Conservation (phyloP, 2,888 invertebrate species). For the Clunio marinus region DNA sequence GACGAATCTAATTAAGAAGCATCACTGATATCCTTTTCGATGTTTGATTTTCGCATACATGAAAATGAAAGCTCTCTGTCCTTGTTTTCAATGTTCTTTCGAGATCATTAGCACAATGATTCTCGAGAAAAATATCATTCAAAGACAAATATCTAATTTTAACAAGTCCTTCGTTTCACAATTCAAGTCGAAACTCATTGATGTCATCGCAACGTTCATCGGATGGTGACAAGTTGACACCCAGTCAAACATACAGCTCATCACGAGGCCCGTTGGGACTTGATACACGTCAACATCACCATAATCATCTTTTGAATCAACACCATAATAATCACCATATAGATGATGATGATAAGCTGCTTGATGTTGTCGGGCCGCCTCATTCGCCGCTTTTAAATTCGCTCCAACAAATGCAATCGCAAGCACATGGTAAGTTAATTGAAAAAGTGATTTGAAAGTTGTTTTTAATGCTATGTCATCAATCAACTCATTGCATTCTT, state of each 20-base stretch:
- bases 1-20: not conserved
- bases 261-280: constrained; percentile 50
- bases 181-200: constrained; percentile 63
- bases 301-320: constrained; percentile 44
- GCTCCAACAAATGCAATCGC: constrained; percentile 52
- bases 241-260: constrained; percentile 56
- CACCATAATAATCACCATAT: constrained; percentile 20
- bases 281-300: constrained; percentile 49
- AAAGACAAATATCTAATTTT: constrained; percentile 1
- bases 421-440: constrained; percentile 51
- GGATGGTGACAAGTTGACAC: constrained; percentile 53
- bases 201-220: constrained; percentile 53
- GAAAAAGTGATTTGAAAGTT: constrained; percentile 1
- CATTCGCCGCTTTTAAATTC: constrained; percentile 69
- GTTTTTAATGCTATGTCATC: not conserved
- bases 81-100: not conserved
- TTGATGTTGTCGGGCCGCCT: constrained; percentile 84
- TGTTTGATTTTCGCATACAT: not conserved
- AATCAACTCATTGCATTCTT: not conserved
- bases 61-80: not conserved
- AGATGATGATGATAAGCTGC: constrained; percentile 77
- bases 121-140: not conserved
- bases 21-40: constrained; percentile 4
- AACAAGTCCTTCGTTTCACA: constrained; percentile 17
- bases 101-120: constrained; percentile 21